Percentiles rank a stretch among this genome's conserved stretches.
Conservation (phyloP, 2,797 vertebrate species). For the Chrosomus eos region DNA sequence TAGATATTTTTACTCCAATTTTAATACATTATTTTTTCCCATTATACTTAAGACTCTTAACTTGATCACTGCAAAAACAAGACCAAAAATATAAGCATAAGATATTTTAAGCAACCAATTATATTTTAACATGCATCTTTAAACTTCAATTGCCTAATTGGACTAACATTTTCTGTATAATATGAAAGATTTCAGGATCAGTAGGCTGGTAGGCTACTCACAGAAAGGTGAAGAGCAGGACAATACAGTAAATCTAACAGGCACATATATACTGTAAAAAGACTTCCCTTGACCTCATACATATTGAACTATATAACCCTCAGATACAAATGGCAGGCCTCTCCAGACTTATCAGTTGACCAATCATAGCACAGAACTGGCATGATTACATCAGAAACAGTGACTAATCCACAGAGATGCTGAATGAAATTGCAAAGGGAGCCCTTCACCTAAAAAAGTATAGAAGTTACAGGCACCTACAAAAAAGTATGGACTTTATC, state of each 20-base stretch:
- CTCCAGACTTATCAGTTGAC: neutral
- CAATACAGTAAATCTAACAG: neutral
- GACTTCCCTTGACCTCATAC: neutral
- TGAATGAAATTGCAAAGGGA: neutral
- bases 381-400: neutral
- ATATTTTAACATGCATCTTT: neutral
- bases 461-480: neutral
- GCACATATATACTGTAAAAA: neutral
- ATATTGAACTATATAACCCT: conserved; percentile 5
- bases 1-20: neutral
- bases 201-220: neutral
- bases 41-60: no score
- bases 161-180: neutral
- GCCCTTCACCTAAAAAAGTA: neutral
- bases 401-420: neutral
- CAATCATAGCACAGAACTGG: neutral
- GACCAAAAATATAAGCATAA: neutral
- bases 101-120: neutral
- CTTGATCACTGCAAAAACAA: neutral
- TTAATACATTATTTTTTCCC: no score
- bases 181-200: neutral
- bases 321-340: neutral
- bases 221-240: neutral
- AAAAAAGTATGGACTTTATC: neutral
- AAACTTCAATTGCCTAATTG: neutral